These are phyloP conservation scores for Crotophaga sulcirostris DNA, from an alignment of 2,113 vertebrate species.

Conservation along the genomic window DNA sequence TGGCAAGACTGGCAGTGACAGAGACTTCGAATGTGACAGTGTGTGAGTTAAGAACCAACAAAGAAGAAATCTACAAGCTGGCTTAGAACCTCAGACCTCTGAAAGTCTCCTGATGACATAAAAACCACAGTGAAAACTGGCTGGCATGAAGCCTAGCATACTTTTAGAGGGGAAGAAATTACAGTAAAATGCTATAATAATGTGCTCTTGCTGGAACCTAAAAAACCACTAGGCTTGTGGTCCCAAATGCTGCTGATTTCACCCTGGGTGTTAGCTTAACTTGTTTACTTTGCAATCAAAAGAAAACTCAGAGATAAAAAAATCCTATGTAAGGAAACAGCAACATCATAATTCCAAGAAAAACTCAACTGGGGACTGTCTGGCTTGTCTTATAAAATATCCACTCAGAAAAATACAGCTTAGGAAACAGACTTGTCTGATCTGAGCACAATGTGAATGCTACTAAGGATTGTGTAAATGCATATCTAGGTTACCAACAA, in stretches of 20 bases:
- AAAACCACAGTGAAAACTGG: neutral
- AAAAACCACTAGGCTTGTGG: neutral
- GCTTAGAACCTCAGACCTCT: neutral
- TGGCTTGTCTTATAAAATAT: neutral
- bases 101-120: neutral
- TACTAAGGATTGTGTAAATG: neutral
- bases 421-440: neutral
- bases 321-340: neutral
- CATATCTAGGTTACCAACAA: neutral
- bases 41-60: neutral
- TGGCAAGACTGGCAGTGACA: neutral
- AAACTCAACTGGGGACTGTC: neutral
- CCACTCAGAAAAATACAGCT: neutral
- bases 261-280: neutral
- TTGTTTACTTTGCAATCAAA: conserved; percentile 9
- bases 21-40: neutral
- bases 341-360: neutral
- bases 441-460: neutral
- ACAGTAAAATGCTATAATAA: neutral
- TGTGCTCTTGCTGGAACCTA: neutral
- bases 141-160: neutral
- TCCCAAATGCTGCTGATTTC: neutral
- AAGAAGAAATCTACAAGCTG: neutral
- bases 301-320: neutral
- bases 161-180: neutral